Percentiles rank a stretch among this genome's conserved stretches.
These are phyloP conservation scores for Magallana gigas DNA, from an alignment of 1,140 invertebrate species.

Conservation along the genomic window DNA sequence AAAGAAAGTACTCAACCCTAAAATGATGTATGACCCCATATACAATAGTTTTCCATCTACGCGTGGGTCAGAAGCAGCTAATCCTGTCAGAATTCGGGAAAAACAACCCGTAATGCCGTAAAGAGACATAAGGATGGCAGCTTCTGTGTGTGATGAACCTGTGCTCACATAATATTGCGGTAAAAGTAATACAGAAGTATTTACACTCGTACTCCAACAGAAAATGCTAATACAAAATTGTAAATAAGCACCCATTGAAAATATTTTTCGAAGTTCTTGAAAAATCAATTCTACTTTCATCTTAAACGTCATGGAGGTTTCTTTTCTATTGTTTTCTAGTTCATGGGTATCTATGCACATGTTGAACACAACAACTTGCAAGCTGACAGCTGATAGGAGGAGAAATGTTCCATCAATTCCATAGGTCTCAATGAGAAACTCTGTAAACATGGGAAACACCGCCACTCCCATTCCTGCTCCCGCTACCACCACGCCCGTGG, in stretches of 20 bases:
- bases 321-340: conserved; percentile 12
- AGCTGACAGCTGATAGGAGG: not conserved
- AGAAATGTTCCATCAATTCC: conserved; percentile 35
- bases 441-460: conserved; percentile 33
- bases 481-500: conserved; percentile 14
- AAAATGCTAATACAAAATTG: conserved; percentile 42
- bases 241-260: not conserved
- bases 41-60: conserved; percentile 40
- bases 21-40: conserved; percentile 38
- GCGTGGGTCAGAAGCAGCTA: conserved; percentile 1
- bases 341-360: not conserved
- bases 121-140: conserved; percentile 32
- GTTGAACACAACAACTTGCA: conserved; percentile 38
- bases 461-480: conserved; percentile 24
- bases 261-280: conserved; percentile 18
- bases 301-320: not conserved
- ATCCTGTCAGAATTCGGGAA: conserved; percentile 40
- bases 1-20: conserved; percentile 37
- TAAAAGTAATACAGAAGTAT: not conserved
- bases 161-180: conserved; percentile 36
- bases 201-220: conserved; percentile 29
- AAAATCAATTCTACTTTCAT: not conserved
- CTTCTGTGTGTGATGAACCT: conserved; percentile 29
- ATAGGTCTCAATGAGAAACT: conserved; percentile 17
- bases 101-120: conserved; percentile 35